Evolutionary conservation across 2,113 vertebrate genomes (phyloP), one percentile per base, ranked within the genome.

Genomic region (Otocyon megalotis): DNA sequence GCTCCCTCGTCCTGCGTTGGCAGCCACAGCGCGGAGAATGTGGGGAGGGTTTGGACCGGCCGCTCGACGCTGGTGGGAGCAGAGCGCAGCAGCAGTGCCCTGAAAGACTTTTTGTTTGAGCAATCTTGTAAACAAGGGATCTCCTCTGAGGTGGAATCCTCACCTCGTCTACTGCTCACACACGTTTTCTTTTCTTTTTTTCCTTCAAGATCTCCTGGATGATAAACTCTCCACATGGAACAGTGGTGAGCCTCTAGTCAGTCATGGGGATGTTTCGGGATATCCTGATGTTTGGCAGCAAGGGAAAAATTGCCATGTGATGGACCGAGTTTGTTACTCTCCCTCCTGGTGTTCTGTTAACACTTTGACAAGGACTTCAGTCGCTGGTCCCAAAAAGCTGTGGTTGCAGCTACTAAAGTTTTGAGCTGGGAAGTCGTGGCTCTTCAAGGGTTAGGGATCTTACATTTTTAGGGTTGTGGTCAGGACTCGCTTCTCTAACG

Each of bases 101-200:
- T n/a, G 79, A 96, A 97, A 95, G 88, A 2, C 54, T 94, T 93
- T 95, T 92, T 98, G 97, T 97, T 94, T 30, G 91, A 95, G 96
- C 97, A 97, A 82, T 96, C 96, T 96, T 37, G 87, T 97, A 94
- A 97, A 97, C 96, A 96, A 90, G 94, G 84, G 67, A n/a, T 93
- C 91, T 80, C 94, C 93, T 89, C 56, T 5, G 95, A 96, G 87
- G 87, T 90, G 74, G 83, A 56, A 89, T 67, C 93, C 88, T 74
- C 56, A 65, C 93, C 94, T 94, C 28, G 54, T 83, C 91, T 50
- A 83, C n/a, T 2, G 76, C 81, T n/a, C 19, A n/a, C 17, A n/a
- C 17, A 62, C 8, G 1, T 28, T 76, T 74, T 56, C 37, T 24
- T n/a, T 84, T 80, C 9, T 3, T n/a, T 54, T 43, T 90, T 87